Conservation (phyloP, 2,113 vertebrate genomes). For the Nematolebias whitei region DNA sequence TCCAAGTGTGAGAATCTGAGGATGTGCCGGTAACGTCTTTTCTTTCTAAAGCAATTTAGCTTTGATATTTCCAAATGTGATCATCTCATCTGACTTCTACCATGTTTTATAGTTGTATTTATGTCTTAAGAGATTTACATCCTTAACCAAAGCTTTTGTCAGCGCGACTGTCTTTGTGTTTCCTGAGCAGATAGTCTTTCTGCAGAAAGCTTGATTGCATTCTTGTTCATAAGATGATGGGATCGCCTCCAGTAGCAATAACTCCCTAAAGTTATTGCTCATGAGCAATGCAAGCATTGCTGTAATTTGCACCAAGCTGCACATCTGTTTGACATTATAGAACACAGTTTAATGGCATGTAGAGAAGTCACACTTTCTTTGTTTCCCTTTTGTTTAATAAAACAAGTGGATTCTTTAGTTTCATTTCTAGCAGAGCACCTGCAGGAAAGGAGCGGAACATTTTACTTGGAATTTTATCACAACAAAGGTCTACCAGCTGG, state of each 20-base stretch:
- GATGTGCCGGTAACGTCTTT: constrained; percentile 17
- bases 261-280: constrained; percentile 33
- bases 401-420: background rate
- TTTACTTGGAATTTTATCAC: background rate
- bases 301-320: constrained; percentile 17
- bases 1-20: constrained; percentile 19
- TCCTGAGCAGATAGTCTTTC: constrained; percentile 8
- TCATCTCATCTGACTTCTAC: constrained; percentile 26
- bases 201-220: constrained; percentile 11
- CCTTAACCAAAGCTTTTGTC: constrained; percentile 11
- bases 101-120: constrained; percentile 13
- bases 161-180: constrained; percentile 25
- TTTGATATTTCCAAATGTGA: constrained; percentile 9
- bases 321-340: constrained; percentile 49
- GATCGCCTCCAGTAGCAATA: constrained; percentile 13
- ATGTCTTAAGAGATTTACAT: constrained; percentile 15
- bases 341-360: constrained; percentile 44
- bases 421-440: too few species aligned
- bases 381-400: constrained; percentile 17
- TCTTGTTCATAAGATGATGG: constrained; percentile 25
- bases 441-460: too few species aligned
- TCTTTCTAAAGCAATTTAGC: constrained; percentile 1
- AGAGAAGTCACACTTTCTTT: constrained; percentile 7
- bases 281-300: constrained; percentile 16
- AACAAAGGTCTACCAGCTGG: constrained; percentile 23